phyloP scores from a whole-genome alignment of 1,140 invertebrate species.

The Cotesia glomerata region DNA sequence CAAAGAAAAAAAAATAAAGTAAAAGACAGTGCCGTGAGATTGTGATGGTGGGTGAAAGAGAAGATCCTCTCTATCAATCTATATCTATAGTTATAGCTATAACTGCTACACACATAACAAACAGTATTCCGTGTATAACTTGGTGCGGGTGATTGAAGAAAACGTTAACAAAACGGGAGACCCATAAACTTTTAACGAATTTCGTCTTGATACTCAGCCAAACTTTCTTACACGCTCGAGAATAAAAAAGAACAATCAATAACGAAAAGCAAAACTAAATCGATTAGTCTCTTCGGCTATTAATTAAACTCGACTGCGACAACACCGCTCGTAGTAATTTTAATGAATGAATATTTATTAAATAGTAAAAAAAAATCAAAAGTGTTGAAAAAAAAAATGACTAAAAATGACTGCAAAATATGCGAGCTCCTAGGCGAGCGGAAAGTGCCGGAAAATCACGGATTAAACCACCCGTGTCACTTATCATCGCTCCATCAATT shows the following conservation, averaged over 20 bases:
- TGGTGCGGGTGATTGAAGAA: neutral
- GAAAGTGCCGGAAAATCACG: slow-evolving; percentile 49
- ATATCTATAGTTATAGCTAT: neutral
- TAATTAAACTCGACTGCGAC: too few relatives aligned
- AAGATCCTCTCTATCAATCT: too few relatives aligned
- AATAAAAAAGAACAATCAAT: neutral
- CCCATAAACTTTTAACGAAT: slow-evolving; percentile 12
- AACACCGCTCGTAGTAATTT: neutral
- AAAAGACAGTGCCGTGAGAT: neutral
- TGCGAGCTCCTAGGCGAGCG: slow-evolving; percentile 61
- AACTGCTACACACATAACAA: neutral
- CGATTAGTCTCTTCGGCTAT: too few relatives aligned
- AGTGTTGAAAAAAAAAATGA: slow-evolving; percentile 41
- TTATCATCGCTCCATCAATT: slow-evolving; percentile 53
- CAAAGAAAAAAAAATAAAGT: slow-evolving; percentile 14
- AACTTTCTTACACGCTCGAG: neutral
- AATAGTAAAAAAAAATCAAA: slow-evolving; percentile 6
- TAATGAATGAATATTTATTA: neutral
- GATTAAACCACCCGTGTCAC: slow-evolving; percentile 57
- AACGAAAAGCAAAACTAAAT: too few relatives aligned
- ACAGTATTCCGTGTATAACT: too few relatives aligned
- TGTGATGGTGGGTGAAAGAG: slow-evolving; percentile 9
- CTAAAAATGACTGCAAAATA: slow-evolving; percentile 62
- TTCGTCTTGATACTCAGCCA: neutral
- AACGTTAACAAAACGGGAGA: neutral